Evolutionary conservation across 2,888 invertebrate genomes (phyloP).

Genomic region (Patella pellucida): DNA sequence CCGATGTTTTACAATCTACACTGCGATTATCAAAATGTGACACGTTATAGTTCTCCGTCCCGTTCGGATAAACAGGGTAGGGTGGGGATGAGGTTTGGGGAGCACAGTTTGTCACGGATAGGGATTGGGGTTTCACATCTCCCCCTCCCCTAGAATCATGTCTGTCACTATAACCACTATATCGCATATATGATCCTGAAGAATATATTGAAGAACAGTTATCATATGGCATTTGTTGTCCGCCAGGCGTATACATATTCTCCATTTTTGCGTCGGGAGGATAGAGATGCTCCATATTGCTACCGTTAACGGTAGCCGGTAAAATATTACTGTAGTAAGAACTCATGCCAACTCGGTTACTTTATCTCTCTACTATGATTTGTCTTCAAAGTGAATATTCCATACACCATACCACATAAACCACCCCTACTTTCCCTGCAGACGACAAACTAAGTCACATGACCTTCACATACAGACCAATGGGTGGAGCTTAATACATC

Average conservation of each 20-base stretch:
- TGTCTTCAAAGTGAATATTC: constrained; percentile 6
- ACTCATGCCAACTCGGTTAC: constrained; percentile 20
- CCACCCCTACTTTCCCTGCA: constrained; percentile 23
- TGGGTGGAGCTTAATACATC: constrained; percentile 8
- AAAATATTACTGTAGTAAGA: constrained; percentile 30
- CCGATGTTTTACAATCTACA: constrained; percentile 34
- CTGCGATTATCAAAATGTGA: constrained; percentile 33
- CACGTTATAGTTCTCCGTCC: constrained; percentile 27
- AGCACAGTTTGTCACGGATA: constrained; percentile 27
- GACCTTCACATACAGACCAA: constrained; percentile 19
- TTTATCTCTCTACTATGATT: constrained; percentile 5
- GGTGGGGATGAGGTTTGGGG: constrained; percentile 31
- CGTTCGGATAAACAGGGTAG: constrained; percentile 30
- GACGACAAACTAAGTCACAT: constrained; percentile 18
- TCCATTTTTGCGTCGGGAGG: constrained; percentile 21
- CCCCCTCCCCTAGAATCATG: constrained; percentile 16
- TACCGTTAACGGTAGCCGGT: constrained; percentile 17
- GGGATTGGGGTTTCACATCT: constrained; percentile 16
- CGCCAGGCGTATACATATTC: constrained; percentile 22
- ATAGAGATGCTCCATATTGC: constrained; percentile 22
- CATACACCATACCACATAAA: constrained; percentile 16
- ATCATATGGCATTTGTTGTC: constrained; percentile 26
- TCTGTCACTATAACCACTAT: constrained; percentile 19
- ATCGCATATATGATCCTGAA: constrained; percentile 22
- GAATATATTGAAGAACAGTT: constrained; percentile 21